Evolutionary conservation across 2,113 vertebrate genomes (phyloP).

Genomic region (Lathamus discolor): DNA sequence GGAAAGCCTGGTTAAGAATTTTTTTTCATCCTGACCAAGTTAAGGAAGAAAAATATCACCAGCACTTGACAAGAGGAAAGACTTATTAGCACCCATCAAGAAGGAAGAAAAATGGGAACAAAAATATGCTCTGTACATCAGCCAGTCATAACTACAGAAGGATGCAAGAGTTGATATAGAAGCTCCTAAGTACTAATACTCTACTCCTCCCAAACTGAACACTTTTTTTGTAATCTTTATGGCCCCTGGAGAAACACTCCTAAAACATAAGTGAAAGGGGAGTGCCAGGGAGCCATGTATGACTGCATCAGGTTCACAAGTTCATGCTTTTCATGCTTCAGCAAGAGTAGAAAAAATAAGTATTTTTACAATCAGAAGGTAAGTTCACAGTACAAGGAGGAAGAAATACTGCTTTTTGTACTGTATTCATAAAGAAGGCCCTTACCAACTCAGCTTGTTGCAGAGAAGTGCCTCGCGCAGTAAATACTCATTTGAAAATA

Average conservation of each 20-base stretch:
- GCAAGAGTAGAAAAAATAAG: rapidly evolving
- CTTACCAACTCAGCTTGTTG: neutral
- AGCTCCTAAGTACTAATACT: neutral
- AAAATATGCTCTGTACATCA: neutral
- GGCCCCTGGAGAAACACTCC: neutral
- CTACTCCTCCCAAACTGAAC: neutral
- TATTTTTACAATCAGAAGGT: neutral
- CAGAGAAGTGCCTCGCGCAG: neutral
- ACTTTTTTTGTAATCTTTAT: neutral
- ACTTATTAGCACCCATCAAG: neutral
- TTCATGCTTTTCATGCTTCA: neutral
- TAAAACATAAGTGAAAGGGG: neutral
- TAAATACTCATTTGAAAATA: constrained; percentile 10
- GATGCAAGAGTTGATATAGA: neutral
- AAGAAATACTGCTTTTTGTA: neutral
- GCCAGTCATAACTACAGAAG: neutral
- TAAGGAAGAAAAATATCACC: neutral
- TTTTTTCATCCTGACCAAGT: neutral
- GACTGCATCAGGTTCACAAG: neutral
- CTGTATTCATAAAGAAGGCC: neutral
- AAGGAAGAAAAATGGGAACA: neutral
- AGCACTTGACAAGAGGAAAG: neutral
- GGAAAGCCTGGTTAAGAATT: neutral
- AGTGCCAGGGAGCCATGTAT: neutral
- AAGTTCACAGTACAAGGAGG: neutral